A percentile compares a stretch with the other conserved stretches of the same genome.
These are phyloP conservation scores for Tinamus guttatus DNA, from an alignment of 2,113 vertebrate genomes.

Conservation along the genomic window DNA sequence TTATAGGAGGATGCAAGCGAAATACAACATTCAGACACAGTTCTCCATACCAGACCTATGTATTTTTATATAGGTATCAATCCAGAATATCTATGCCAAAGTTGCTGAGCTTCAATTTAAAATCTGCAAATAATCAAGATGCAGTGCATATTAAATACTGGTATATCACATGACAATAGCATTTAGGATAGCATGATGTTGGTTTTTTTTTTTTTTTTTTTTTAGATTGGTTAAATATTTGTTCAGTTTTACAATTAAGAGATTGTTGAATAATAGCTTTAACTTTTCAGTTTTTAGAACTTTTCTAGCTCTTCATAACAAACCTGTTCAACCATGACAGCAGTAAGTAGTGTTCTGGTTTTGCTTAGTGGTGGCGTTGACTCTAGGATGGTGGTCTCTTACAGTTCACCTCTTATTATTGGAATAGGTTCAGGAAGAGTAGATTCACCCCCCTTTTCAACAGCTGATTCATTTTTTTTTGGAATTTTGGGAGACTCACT, in stretches of 20 bases:
- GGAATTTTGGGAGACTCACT: not conserved
- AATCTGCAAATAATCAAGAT: not conserved
- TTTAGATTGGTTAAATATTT: not conserved
- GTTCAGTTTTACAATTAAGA: not conserved
- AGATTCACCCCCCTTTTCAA: not conserved
- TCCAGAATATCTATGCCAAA: not conserved
- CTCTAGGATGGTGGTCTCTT: not conserved
- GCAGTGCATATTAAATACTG: not conserved
- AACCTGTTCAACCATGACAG: not conserved
- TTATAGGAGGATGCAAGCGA: not conserved
- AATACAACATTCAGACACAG: not conserved
- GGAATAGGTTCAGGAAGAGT: not conserved
- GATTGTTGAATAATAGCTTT: not conserved
- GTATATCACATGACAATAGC: not conserved
- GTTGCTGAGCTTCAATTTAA: not conserved
- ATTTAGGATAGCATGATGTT: not conserved
- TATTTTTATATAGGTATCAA: not conserved
- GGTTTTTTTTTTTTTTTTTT: not conserved
- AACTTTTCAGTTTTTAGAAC: not conserved
- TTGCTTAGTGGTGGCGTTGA: not conserved
- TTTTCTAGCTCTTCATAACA: not conserved
- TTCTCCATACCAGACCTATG: not conserved
- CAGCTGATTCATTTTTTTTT: not conserved
- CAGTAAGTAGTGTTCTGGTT: not conserved
- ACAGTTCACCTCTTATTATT: not conserved